phyloP scores from a whole-genome alignment of 1,140 invertebrate genomes.

The Lucilia sericata region DNA sequence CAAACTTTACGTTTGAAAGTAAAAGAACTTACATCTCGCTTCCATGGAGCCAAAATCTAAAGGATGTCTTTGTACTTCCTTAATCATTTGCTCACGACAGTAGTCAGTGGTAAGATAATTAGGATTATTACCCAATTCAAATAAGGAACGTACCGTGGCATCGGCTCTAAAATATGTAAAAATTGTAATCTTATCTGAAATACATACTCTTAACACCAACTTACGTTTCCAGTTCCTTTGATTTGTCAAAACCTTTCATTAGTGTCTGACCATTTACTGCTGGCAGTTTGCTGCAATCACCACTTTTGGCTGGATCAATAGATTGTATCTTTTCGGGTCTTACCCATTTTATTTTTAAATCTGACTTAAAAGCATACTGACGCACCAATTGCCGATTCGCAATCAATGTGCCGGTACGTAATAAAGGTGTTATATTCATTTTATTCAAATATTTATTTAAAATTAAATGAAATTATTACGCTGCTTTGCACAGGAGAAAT shows the following conservation, averaged over 20 bases:
- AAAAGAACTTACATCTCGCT: constrained; percentile 69
- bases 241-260: constrained; percentile 65
- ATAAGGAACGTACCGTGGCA: constrained; percentile 72
- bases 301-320: constrained; percentile 71
- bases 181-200: not conserved
- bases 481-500: not conserved
- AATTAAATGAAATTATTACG: not conserved
- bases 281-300: constrained; percentile 70
- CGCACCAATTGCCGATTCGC: constrained; percentile 55
- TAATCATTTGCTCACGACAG: constrained; percentile 67
- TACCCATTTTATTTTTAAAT: constrained; percentile 76
- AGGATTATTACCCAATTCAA: constrained; percentile 71
- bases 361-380: constrained; percentile 70
- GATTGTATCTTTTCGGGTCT: constrained; percentile 72
- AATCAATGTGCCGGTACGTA: not conserved
- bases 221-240: constrained; percentile 72
- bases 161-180: constrained; percentile 67
- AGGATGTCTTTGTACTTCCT: constrained; percentile 71
- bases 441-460: not conserved
- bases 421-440: constrained; percentile 19
- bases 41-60: constrained; percentile 72
- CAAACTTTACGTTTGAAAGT: not conserved
- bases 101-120: constrained; percentile 60
- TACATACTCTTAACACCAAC: not conserved
- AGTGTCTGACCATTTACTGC: constrained; percentile 66